A percentile compares a stretch with the other conserved stretches of the same genome.
Evolutionary conservation across 37 sponge, comb jelly and placozoan genomes (phyloP).

Genomic region (Crambe crambe): DNA sequence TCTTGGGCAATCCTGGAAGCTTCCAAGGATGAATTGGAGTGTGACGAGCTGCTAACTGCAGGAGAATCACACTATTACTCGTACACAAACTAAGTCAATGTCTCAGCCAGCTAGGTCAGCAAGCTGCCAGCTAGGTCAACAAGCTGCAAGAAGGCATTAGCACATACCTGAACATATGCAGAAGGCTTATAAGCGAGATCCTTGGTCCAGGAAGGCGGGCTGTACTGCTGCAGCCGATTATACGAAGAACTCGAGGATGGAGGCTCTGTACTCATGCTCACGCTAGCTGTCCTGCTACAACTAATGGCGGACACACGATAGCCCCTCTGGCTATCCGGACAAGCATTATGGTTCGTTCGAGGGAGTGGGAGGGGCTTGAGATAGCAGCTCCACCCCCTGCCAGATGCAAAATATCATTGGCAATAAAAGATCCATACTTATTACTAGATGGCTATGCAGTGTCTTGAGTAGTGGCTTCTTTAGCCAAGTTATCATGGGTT

Average conservation of each 20-base stretch:
- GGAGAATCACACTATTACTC: background rate
- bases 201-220: background rate
- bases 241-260: background rate
- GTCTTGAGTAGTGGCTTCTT: conserved; percentile 13
- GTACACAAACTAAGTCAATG: background rate
- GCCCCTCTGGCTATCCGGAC: no score
- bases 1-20: conserved; percentile 60
- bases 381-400: no score
- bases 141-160: background rate
- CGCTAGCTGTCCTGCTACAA: background rate
- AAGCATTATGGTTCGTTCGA: no score
- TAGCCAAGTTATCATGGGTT: conserved; percentile 94
- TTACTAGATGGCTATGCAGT: background rate
- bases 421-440: background rate
- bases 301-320: no score
- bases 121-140: background rate
- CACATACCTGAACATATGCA: background rate
- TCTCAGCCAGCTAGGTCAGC: background rate
- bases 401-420: background rate
- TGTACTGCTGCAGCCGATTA: background rate
- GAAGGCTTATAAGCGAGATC: background rate
- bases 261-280: background rate
- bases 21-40: conserved; percentile 79
- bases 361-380: no score
- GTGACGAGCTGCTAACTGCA: conserved; percentile 55